A percentile compares a stretch with the other conserved stretches of the same genome.
Evolutionary conservation across 2,888 invertebrate species (phyloP).

Genomic region (Hypena proboscidalis): DNA sequence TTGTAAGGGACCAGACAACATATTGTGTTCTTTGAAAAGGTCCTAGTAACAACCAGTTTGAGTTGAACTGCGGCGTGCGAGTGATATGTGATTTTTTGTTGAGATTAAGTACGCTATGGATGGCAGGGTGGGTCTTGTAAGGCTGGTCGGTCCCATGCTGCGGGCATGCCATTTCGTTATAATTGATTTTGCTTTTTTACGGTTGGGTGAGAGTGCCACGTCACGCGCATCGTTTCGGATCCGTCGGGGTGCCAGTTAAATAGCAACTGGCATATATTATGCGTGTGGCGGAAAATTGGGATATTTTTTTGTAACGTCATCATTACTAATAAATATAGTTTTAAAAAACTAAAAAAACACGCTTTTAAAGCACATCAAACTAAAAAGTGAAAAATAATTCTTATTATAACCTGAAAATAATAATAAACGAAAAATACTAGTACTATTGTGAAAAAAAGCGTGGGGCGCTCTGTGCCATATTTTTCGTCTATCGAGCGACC

Average conservation of each 20-base stretch:
- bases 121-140: slow-evolving; percentile 49
- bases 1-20: slow-evolving; percentile 67
- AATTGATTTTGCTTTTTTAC: slow-evolving; percentile 83
- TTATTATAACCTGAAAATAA: too few species aligned
- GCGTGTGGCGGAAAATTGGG: slow-evolving; percentile 26
- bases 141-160: slow-evolving; percentile 51
- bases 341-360: slow-evolving; percentile 5
- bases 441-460: too few species aligned
- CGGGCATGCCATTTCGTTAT: slow-evolving; percentile 74
- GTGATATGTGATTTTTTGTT: slow-evolving; percentile 36
- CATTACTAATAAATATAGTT: slow-evolving; percentile 1
- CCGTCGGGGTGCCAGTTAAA: slow-evolving; percentile 52
- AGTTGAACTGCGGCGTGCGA: slow-evolving; percentile 44
- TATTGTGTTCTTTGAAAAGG: slow-evolving; percentile 67
- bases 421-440: too few species aligned
- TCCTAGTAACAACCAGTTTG: slow-evolving; percentile 50
- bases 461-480: too few species aligned
- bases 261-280: slow-evolving; percentile 42
- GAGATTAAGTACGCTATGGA: slow-evolving; percentile 33
- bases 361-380: too few species aligned
- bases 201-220: slow-evolving; percentile 69
- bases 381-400: too few species aligned
- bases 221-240: slow-evolving; percentile 63
- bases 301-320: slow-evolving; percentile 18
- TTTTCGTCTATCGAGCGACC: too few species aligned